These are phyloP conservation scores for Archaeoteleia sp. DNA, from an alignment of 2,888 invertebrate genomes.

Conservation along the genomic window DNA sequence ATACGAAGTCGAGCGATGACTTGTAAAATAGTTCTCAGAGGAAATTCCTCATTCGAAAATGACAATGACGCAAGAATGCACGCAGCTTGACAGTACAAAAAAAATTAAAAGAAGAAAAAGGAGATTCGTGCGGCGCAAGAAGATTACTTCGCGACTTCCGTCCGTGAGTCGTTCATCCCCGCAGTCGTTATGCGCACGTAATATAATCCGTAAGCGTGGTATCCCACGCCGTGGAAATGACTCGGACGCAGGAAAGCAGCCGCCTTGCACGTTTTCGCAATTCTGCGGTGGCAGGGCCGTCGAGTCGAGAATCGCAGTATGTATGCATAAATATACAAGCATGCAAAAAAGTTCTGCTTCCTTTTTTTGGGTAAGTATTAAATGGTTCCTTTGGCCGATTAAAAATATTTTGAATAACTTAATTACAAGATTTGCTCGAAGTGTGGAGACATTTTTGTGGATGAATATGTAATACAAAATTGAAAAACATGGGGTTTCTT, in stretches of 20 bases:
- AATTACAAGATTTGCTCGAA: too few species aligned
- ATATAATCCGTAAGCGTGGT: constrained; percentile 54
- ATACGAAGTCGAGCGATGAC: constrained; percentile 17
- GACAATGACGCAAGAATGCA: constrained; percentile 26
- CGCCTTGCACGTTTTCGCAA: constrained; percentile 26
- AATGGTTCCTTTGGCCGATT: too few species aligned
- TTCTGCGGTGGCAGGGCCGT: constrained; percentile 6
- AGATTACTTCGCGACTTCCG: constrained; percentile 46
- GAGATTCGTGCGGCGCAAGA: too few species aligned
- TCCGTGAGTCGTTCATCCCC: constrained; percentile 17
- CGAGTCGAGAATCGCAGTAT: background rate
- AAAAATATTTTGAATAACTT: too few species aligned
- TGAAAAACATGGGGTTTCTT: too few species aligned
- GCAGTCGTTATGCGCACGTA: constrained; percentile 58
- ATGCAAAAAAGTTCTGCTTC: too few species aligned
- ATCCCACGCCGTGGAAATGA: constrained; percentile 63
- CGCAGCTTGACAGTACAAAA: constrained; percentile 35
- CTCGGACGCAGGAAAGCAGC: constrained; percentile 39
- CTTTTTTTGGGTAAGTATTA: too few species aligned
- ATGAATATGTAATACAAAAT: too few species aligned
- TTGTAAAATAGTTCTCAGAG: constrained; percentile 35
- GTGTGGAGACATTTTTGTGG: too few species aligned
- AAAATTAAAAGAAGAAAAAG: constrained; percentile 30
- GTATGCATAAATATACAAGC: background rate
- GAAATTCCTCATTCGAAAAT: constrained; percentile 40